Base-by-base conservation (phyloP, 1,140 invertebrate species). In the Zaprionus kolodkinae region DNA sequence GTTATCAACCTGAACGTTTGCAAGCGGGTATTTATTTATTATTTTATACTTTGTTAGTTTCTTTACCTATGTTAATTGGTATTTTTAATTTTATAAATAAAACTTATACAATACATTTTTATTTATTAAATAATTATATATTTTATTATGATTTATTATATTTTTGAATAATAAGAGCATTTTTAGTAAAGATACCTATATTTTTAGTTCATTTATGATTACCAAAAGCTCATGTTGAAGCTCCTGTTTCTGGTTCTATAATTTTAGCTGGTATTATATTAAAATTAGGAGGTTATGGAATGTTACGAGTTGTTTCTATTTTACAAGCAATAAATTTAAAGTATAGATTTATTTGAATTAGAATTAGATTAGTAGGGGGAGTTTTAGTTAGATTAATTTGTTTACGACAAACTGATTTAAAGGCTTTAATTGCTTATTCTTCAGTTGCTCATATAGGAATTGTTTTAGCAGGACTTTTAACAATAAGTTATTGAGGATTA, bases 201-300 rank as follows among this genome's bases (percentile, higher is more conserved):
- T 94, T 96, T 94, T 94, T 96, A 92, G 95, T 35, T 35, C 33
- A 35, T 35, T 35, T 35, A 35, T 35, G 33, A 35, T 9, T 35
- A 6, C 33, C 33, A 35, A 35, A 35, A 2, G 33, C 33, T 35
- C 33, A 35, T 35, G 33, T 35, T 35, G 33, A 35, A 35, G 33
- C 33, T 9, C 33, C 33, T 9, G 33, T 35, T 35, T 35, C 33
- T 9, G 33, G 33, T 9, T 35, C 33, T 9, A 35, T 35, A 35
- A 35, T 35, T 35, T 35, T 33, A 33, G 7, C 95, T 38, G 95
- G 94, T 0, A 88, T 96, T 95, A 90, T 92, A 38, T 1, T 96
- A 91, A 96, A 96, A 92, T 93, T 96, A 93, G 95, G 95, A 0
- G 94, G 94, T 1, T 95, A 95, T 94, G 95, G 95, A 1, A 72